phyloP scores from a whole-genome alignment of 2,113 vertebrate genomes.

The Engraulis encrasicolus region DNA sequence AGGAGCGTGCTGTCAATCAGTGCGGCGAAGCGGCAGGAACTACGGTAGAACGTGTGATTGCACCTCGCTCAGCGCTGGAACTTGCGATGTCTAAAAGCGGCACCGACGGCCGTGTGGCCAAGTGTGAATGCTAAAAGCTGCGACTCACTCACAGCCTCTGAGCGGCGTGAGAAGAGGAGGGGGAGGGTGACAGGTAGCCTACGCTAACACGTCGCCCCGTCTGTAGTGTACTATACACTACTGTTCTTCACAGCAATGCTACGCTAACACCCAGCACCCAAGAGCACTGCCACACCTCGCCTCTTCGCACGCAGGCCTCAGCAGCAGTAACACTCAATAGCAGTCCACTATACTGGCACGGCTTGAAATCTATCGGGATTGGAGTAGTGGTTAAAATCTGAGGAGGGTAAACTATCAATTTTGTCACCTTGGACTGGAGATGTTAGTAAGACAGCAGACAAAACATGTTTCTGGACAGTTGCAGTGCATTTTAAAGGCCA shows the following conservation, averaged over 20 bases:
- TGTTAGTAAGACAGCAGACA: no score
- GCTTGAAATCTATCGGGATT: background rate
- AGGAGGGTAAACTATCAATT: no score
- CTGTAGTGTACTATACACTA: no score
- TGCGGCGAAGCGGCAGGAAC: background rate
- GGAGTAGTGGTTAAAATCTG: no score
- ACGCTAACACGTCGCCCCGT: background rate
- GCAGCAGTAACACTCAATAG: background rate
- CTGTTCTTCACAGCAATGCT: no score
- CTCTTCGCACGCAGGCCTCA: background rate
- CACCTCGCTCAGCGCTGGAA: conserved; percentile 4
- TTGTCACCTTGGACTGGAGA: no score
- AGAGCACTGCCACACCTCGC: background rate
- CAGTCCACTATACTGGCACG: no score
- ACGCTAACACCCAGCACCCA: background rate
- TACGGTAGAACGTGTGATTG: conserved; percentile 14
- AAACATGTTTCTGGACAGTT: no score
- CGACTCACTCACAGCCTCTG: background rate
- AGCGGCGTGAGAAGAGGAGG: background rate
- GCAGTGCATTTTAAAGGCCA: no score
- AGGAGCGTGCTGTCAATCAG: background rate
- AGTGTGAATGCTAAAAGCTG: conserved; percentile 16
- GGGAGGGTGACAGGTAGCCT: background rate
- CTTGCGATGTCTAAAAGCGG: conserved; percentile 17
- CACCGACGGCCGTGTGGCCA: background rate